These are phyloP conservation scores for Drosophila mulleri DNA, from an alignment of 2,888 invertebrate species.

Conservation along the genomic window DNA sequence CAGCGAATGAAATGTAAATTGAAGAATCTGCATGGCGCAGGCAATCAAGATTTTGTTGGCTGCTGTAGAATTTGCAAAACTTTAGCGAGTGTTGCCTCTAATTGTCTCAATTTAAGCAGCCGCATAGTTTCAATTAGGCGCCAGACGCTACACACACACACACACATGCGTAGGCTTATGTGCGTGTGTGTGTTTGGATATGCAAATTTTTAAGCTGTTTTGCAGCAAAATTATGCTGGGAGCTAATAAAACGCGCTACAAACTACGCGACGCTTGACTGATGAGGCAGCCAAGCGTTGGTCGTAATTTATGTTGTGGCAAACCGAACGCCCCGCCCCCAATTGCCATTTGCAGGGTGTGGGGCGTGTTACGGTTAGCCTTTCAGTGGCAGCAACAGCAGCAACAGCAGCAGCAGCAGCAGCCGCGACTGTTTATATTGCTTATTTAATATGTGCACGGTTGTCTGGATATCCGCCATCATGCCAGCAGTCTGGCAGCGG, in stretches of 20 bases:
- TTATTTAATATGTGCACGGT: conserved; percentile 79
- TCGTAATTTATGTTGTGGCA: conserved; percentile 80
- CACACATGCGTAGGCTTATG: background rate
- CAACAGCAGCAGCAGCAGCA: background rate
- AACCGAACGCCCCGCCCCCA: conserved; percentile 38
- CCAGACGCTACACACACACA: conserved; percentile 44
- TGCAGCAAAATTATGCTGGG: conserved; percentile 74
- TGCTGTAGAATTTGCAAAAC: conserved; percentile 15
- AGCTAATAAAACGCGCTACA: conserved; percentile 77
- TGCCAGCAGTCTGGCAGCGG: conserved; percentile 20
- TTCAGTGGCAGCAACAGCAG: background rate
- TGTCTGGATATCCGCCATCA: conserved; percentile 63
- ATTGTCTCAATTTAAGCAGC: conserved; percentile 77
- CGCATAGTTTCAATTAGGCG: conserved; percentile 74
- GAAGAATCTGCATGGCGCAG: conserved; percentile 62
- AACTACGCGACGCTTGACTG: conserved; percentile 75
- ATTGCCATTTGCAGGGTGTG: background rate
- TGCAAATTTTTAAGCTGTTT: conserved; percentile 78
- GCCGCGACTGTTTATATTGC: conserved; percentile 72
- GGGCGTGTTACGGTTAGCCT: background rate
- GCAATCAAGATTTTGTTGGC: conserved; percentile 63
- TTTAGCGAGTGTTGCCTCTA: conserved; percentile 58
- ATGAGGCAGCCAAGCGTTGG: conserved; percentile 79
- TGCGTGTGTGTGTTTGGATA: conserved; percentile 31
- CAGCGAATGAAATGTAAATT: conserved; percentile 72